Evolutionary conservation across 1,140 invertebrate genomes (phyloP), one percentile per base, ranked within the genome.

Genomic region (Probaryconus sp.): DNA sequence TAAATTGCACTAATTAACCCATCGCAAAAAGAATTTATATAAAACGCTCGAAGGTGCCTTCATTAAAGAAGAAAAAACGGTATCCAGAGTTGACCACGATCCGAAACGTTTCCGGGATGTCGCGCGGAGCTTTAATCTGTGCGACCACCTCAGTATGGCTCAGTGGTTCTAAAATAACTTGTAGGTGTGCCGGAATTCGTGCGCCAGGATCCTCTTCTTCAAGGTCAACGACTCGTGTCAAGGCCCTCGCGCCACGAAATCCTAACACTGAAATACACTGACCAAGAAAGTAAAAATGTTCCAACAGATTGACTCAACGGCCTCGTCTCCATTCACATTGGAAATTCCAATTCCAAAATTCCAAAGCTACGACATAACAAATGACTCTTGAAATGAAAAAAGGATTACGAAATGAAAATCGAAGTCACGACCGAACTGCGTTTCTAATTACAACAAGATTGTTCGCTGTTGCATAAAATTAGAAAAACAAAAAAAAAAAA

Each of bases 71-170:
- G 42, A 51, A 79, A 63, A 81, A 86, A 86, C 84, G 84, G 84
- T 83, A 85, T 81, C 26, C 48, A 35, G n/a, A n/a, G 60, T 60
- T 79, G 79, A 79, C 70, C 78, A 84, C 76, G 79, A 82, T 77
- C 82, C 82, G 81, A 84, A 85, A 84, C 84, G 75, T 78, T 84
- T 86, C 83, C 83, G 80, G 81, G 71, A 76, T 76, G 76, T 77
- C 69, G 53, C 35, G 18, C 63, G 35, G 58, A 43, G 50, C 68
- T 77, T 73, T 76, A 81, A 79, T 79, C 69, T n/a, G 67, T 47
- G 20, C 26, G 31, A 55, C 58, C 16, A 30, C 17, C 10, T 26
- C 33, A 18, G 16, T 24, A 38, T 28, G 18, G 45, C 37, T 33
- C 21, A 70, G 24, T 14, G 24, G 61, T 58, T 47, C 75, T 53